Conservation (phyloP, 2,888 invertebrate species). For the Agapetus fuscipes region DNA sequence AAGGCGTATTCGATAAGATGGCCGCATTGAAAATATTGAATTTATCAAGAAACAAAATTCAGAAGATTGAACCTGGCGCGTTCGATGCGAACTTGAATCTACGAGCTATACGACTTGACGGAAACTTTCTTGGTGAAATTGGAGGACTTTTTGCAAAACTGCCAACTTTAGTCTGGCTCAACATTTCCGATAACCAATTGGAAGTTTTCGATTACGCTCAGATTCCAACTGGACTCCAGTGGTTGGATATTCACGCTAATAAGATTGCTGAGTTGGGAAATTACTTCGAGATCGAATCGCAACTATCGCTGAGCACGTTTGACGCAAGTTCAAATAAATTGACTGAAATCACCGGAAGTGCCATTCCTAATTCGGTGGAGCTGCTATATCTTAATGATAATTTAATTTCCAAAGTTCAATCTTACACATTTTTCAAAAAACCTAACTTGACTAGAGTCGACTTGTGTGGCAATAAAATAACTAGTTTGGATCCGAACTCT, state of each 20-base stretch:
- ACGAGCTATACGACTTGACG: slow-evolving; percentile 72
- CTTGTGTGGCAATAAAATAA: slow-evolving; percentile 70
- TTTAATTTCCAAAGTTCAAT: slow-evolving; percentile 71
- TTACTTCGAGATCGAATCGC: slow-evolving; percentile 74
- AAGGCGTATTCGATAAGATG: slow-evolving; percentile 71
- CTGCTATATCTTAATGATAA: slow-evolving; percentile 72
- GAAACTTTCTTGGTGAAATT: slow-evolving; percentile 71
- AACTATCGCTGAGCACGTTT: slow-evolving; percentile 67
- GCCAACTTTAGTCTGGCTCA: slow-evolving; percentile 74
- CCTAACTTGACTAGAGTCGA: slow-evolving; percentile 75
- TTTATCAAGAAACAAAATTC: slow-evolving; percentile 73
- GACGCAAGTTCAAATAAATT: slow-evolving; percentile 75
- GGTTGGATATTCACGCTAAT: slow-evolving; percentile 79
- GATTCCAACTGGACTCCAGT: slow-evolving; percentile 74
- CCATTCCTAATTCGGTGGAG: slow-evolving; percentile 75
- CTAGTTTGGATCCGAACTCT: slow-evolving; percentile 64
- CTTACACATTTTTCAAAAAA: slow-evolving; percentile 80
- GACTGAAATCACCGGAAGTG: slow-evolving; percentile 71
- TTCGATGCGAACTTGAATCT: slow-evolving; percentile 70
- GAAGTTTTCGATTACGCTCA: slow-evolving; percentile 79
- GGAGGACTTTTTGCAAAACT: slow-evolving; percentile 70
- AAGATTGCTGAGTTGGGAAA: slow-evolving; percentile 75
- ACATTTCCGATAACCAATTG: slow-evolving; percentile 76
- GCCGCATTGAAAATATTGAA: slow-evolving; percentile 71
- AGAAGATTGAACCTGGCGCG: slow-evolving; percentile 64